phyloP scores from a whole-genome alignment of 1,140 invertebrate species.

The Helicoverpa armigera region DNA sequence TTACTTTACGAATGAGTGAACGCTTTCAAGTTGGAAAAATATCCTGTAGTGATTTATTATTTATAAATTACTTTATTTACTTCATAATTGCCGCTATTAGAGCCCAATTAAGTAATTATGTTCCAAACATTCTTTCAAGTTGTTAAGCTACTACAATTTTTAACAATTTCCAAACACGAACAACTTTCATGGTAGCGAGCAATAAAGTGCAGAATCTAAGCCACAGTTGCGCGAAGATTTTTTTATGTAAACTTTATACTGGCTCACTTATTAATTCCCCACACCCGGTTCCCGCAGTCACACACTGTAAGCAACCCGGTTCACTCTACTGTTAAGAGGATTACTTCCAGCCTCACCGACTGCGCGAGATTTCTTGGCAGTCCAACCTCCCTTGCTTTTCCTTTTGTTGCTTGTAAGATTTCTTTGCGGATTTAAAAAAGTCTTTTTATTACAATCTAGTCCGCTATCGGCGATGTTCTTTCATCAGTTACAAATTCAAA shows the following conservation, averaged over 20 bases:
- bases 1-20: neutral
- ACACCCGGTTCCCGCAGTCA: constrained; percentile 32
- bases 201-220: constrained; percentile 6
- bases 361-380: constrained; percentile 60
- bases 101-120: constrained; percentile 8
- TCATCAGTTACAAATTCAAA: constrained; percentile 45
- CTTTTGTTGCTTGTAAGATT: constrained; percentile 65
- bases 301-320: constrained; percentile 61
- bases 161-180: neutral
- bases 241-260: constrained; percentile 24
- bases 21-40: neutral
- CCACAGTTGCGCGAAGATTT: neutral
- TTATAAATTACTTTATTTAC: neutral
- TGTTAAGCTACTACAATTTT: neutral
- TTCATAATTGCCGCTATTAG: neutral
- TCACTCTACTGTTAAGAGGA: constrained; percentile 62
- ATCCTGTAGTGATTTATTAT: neutral
- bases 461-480: constrained; percentile 41
- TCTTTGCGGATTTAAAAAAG: constrained; percentile 57
- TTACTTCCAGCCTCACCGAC: constrained; percentile 59
- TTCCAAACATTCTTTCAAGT: neutral
- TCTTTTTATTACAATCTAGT: constrained; percentile 48
- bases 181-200: neutral
- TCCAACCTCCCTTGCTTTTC: constrained; percentile 44
- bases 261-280: constrained; percentile 53